Evolutionary conservation across 2,113 vertebrate genomes (phyloP).

Genomic region (Erinaceus europaeus): DNA sequence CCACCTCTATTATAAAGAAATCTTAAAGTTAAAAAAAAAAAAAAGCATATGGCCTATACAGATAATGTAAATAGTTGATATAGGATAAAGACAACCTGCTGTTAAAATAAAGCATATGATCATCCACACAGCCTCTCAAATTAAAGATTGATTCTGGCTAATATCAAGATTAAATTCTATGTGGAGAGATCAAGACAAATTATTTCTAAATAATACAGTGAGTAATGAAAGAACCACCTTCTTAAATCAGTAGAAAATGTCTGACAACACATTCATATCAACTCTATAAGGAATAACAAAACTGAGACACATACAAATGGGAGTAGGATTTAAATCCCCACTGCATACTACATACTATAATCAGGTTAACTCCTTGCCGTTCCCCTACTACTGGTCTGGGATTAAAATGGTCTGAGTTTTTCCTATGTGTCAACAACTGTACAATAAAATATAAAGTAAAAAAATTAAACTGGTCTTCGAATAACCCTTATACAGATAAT

Average conservation of each 20-base stretch:
- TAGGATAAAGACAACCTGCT: neutral
- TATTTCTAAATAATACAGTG: neutral
- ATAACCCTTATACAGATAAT: neutral
- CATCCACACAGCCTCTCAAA: neutral
- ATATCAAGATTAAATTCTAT: neutral
- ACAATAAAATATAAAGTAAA: no score
- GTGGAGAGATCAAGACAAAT: neutral
- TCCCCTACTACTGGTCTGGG: neutral
- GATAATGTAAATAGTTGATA: neutral
- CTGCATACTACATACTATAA: neutral
- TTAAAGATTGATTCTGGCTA: neutral
- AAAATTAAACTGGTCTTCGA: neutral
- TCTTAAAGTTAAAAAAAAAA: neutral
- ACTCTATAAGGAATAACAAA: neutral
- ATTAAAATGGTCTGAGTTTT: no score
- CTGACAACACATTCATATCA: constrained; percentile 4
- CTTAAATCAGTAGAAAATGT: neutral
- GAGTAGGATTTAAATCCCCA: constrained; percentile 40
- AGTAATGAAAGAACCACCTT: constrained; percentile 20
- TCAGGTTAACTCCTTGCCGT: neutral
- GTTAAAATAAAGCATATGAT: neutral
- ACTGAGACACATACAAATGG: constrained; percentile 12
- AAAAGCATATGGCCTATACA: neutral
- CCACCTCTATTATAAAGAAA: no score
- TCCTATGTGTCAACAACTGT: no score